Percentiles rank a stretch among this genome's conserved stretches.
Conservation (phyloP, 2,888 invertebrate species). For the Drosophila anceps region DNA sequence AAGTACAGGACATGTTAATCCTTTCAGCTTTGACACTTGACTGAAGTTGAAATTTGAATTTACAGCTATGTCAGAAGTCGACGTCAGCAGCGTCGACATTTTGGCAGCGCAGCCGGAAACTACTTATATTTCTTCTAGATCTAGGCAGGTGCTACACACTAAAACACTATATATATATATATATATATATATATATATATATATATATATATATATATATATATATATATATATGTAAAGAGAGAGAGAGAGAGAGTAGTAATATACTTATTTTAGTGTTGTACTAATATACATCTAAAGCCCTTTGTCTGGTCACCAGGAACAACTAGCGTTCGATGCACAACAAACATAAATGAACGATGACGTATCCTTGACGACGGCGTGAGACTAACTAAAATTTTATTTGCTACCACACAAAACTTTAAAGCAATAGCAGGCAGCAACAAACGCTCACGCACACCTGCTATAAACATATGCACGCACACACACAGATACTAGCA, state of each 20-base stretch:
- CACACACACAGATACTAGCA: conserved; percentile 20
- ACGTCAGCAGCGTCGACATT: conserved; percentile 22
- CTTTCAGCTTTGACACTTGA: conserved; percentile 84
- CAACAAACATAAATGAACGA: conserved; percentile 67
- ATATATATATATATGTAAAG: not conserved
- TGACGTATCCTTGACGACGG: conserved; percentile 85
- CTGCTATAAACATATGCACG: conserved; percentile 29
- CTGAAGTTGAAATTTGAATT: conserved; percentile 83
- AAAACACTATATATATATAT: conserved; percentile 34
- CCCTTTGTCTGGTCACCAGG: conserved; percentile 49
- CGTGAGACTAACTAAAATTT: conserved; percentile 85
- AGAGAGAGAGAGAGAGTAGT: conserved; percentile 11
- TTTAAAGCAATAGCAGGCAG: conserved; percentile 71
- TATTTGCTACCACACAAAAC: conserved; percentile 84
- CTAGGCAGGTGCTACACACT: conserved; percentile 68
- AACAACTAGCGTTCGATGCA: conserved; percentile 59
- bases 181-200: conserved; percentile 16
- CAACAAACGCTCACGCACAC: conserved; percentile 52
- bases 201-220: conserved; percentile 15
- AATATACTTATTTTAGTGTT: conserved; percentile 19
- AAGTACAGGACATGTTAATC: conserved; percentile 84
- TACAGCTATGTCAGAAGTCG: conserved; percentile 63
- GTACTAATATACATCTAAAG: conserved; percentile 13
- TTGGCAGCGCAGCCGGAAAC: conserved; percentile 63
- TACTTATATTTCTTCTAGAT: conserved; percentile 71